These are phyloP conservation scores for Nephrotoma appendiculata DNA, from an alignment of 2,888 invertebrate genomes.

Conservation along the genomic window DNA sequence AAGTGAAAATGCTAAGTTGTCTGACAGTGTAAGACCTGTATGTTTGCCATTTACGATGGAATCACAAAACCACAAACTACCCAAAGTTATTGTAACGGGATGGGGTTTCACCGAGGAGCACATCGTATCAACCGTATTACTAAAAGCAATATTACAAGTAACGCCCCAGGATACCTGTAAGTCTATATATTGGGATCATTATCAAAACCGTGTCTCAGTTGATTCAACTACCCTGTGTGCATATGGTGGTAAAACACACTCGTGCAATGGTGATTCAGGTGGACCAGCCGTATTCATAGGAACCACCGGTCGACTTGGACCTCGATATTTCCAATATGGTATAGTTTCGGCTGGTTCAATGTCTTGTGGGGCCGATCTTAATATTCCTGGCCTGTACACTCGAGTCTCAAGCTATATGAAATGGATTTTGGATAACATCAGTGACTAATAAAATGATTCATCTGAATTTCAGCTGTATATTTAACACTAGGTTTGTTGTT, in stretches of 20 bases:
- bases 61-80: neutral
- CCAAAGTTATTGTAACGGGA: neutral
- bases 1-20: neutral
- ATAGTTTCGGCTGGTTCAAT: neutral
- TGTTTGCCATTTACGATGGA: neutral
- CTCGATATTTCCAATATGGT: neutral
- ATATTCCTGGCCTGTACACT: neutral
- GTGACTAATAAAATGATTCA: neutral
- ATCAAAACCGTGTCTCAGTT: no score
- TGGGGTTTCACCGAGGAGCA: neutral
- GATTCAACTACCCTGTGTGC: neutral
- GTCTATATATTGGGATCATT: neutral
- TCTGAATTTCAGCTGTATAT: no score
- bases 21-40: neutral
- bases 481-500: no score
- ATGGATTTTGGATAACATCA: slow-evolving; percentile 12
- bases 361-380: neutral
- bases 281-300: neutral
- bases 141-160: neutral
- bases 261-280: slow-evolving; percentile 1
- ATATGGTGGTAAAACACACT: neutral
- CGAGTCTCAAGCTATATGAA: neutral
- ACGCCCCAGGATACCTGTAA: neutral
- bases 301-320: no score
- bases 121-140: neutral